phyloP scores from a whole-genome alignment of 2,888 invertebrate species.

The Xestoiulus laeticollis region DNA sequence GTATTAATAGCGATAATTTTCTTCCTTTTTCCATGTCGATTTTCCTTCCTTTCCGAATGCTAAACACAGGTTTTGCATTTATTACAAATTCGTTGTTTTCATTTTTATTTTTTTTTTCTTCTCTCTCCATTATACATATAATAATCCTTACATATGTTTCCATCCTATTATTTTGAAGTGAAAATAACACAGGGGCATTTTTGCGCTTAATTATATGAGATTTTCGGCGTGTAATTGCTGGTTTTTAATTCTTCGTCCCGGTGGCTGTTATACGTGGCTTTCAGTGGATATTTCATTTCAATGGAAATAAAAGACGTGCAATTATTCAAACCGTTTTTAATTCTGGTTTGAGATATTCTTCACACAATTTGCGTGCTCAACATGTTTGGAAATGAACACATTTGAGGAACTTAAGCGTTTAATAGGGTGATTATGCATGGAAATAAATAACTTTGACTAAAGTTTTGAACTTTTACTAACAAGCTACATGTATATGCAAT shows the following conservation, averaged over 20 bases:
- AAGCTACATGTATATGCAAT: too few species aligned
- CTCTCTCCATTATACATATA: neutral
- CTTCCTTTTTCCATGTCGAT: neutral
- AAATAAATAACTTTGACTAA: too few species aligned
- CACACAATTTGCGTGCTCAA: neutral
- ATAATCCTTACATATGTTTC: neutral
- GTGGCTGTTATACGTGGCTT: constrained; percentile 42
- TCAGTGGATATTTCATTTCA: neutral
- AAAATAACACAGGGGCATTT: constrained; percentile 47
- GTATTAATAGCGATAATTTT: constrained; percentile 31
- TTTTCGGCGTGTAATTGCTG: constrained; percentile 45
- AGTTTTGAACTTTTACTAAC: too few species aligned
- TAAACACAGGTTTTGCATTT: constrained; percentile 41
- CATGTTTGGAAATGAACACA: neutral
- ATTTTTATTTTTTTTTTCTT: neutral
- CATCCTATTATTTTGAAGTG: neutral
- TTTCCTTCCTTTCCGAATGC: neutral
- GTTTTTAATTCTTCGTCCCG: neutral
- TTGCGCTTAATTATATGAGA: constrained; percentile 46
- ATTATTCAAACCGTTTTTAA: neutral
- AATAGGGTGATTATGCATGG: too few species aligned
- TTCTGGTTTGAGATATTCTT: constrained; percentile 8
- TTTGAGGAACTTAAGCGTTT: neutral
- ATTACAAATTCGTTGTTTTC: constrained; percentile 36
- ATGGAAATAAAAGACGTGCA: neutral